Evolutionary conservation across 2,797 vertebrate genomes (phyloP).

Genomic region (Enoplosus armatus): DNA sequence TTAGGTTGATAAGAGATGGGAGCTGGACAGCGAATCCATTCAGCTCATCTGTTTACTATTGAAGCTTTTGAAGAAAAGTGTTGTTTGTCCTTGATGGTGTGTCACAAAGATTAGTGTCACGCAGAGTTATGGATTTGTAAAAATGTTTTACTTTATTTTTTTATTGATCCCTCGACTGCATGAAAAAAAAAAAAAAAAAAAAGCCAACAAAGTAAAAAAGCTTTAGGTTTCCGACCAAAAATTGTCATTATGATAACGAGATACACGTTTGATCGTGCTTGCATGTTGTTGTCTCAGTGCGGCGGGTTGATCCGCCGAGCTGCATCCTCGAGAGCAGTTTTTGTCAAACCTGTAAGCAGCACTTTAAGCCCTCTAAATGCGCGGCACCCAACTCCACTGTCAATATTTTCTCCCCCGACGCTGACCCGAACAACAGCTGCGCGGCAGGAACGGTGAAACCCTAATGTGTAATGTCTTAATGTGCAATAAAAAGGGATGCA

Average conservation of each 20-base stretch:
- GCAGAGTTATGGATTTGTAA: slow-evolving; percentile 66
- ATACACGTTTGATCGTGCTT: slow-evolving; percentile 34
- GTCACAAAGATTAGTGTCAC: slow-evolving; percentile 59
- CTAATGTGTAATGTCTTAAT: slow-evolving; percentile 58
- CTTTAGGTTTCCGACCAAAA: slow-evolving; percentile 21
- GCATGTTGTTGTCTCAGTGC: slow-evolving; percentile 6
- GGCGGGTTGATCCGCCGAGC: slow-evolving; percentile 21
- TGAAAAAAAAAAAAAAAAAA: slow-evolving; percentile 16
- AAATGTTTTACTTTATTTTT: slow-evolving; percentile 48
- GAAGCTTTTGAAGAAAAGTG: slow-evolving; percentile 62
- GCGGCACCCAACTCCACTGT: slow-evolving; percentile 25
- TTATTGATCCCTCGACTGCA: slow-evolving; percentile 57
- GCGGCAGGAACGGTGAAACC: not conserved
- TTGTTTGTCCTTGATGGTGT: slow-evolving; percentile 62
- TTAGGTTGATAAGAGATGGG: slow-evolving; percentile 70
- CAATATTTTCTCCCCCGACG: slow-evolving; percentile 39
- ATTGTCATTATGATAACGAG: slow-evolving; percentile 9
- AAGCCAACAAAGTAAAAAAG: slow-evolving; percentile 25
- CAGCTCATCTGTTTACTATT: slow-evolving; percentile 64
- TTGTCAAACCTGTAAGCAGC: slow-evolving; percentile 2
- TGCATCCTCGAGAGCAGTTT: slow-evolving; percentile 21
- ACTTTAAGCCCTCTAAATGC: slow-evolving; percentile 36
- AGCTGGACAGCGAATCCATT: slow-evolving; percentile 73
- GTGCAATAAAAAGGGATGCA: slow-evolving; percentile 45
- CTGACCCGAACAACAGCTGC: slow-evolving; percentile 29